These are phyloP conservation scores for Endotricha flammealis DNA, from an alignment of 2,888 invertebrate genomes.

Conservation along the genomic window DNA sequence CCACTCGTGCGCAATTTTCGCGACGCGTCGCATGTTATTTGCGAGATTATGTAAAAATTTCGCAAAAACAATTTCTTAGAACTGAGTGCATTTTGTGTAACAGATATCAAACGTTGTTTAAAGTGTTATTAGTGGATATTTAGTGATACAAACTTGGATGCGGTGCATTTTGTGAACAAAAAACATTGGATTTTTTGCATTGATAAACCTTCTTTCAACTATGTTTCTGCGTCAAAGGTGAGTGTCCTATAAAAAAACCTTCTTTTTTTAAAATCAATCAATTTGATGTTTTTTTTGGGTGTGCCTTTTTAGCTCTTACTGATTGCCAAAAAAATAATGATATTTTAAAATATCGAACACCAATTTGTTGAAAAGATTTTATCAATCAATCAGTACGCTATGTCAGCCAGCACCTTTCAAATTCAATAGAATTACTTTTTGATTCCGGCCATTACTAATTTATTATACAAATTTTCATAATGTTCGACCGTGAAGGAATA, in stretches of 20 bases:
- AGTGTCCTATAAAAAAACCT: constrained; percentile 5
- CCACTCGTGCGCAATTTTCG: neutral
- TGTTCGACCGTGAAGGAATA: too few relatives aligned
- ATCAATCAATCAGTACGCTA: too few relatives aligned
- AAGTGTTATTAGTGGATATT: neutral
- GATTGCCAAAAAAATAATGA: neutral
- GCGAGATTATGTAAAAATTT: neutral
- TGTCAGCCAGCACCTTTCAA: too few relatives aligned
- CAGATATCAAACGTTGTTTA: neutral
- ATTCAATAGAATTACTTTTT: too few relatives aligned
- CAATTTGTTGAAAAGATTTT: too few relatives aligned
- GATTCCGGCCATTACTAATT: too few relatives aligned
- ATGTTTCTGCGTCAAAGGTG: constrained; percentile 6
- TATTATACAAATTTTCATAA: too few relatives aligned
- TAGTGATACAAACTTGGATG: neutral
- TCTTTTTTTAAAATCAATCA: neutral
- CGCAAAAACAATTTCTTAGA: neutral
- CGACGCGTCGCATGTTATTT: neutral
- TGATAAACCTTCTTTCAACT: constrained; percentile 2
- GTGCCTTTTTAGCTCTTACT: neutral
- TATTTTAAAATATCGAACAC: too few relatives aligned
- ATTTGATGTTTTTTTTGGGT: neutral
- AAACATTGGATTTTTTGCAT: constrained; percentile 10
- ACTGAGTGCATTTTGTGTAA: neutral
- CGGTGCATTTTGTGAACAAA: neutral